Evolutionary conservation across 2,888 invertebrate genomes (phyloP).

Genomic region (Dioctria linearis): DNA sequence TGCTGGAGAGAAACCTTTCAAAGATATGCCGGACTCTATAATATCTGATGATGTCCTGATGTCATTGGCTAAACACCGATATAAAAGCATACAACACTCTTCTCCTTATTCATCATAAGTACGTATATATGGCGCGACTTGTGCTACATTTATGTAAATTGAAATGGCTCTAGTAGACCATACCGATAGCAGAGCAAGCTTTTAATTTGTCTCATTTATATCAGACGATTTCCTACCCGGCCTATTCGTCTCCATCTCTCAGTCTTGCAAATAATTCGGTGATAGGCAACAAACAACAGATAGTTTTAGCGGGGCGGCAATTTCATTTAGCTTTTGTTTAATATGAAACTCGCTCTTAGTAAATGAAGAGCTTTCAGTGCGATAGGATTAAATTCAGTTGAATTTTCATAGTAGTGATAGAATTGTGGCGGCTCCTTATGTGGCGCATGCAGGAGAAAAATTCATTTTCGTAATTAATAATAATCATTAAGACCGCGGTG

Average conservation of each 20-base stretch:
- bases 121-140: not conserved
- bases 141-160: not conserved
- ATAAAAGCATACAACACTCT: not conserved
- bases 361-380: constrained; percentile 22
- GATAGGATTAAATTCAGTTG: constrained; percentile 19
- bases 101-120: not conserved
- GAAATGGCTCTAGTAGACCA: not conserved
- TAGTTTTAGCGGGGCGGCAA: not conserved
- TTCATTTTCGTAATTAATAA: constrained; percentile 27
- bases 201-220: constrained; percentile 10
- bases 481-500: not conserved
- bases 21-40: not conserved
- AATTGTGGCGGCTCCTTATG: not conserved
- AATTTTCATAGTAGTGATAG: no score
- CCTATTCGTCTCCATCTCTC: not conserved
- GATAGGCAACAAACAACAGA: not conserved
- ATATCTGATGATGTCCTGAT: not conserved
- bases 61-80: not conserved
- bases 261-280: not conserved
- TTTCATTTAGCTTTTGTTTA: constrained; percentile 14
- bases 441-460: not conserved
- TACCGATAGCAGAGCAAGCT: not conserved
- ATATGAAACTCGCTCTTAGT: constrained; percentile 24
- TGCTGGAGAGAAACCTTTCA: constrained; percentile 7
- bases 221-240: constrained; percentile 7